Evolutionary conservation across 2,113 vertebrate species (phyloP), one percentile per base, ranked within the genome.

Genomic region (Pseudopipra pipra): DNA sequence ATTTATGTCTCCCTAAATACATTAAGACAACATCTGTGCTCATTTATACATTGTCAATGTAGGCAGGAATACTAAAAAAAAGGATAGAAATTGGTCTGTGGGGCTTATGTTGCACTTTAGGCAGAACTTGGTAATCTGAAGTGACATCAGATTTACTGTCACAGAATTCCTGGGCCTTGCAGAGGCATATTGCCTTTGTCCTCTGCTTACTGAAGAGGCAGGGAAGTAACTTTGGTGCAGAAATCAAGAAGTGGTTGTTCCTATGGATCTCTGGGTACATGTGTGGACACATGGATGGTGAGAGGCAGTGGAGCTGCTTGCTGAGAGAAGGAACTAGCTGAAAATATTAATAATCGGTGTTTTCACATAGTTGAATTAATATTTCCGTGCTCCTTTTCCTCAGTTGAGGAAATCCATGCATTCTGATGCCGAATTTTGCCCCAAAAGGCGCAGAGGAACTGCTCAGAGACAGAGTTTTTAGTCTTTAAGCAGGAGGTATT

Each of bases 241-340:
- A 63, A 41, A 59, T 44, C 27, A 44, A 11, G 16, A n/a, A 2
- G 6, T 19, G 22, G 55, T n/a, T 9, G 0, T 25, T 20, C 12
- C 2, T 6, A 0, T 0, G 0, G 8, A 19, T 49, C 39, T 47
- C 24, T 72, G n/a, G 3, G 1, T 6, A 5, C 8, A 1, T 3
- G 9, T 30, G 8, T 18, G 31, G 49, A 22, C 1, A 1, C 5
- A 1, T 0, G 20, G 20, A 6, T 30, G 31, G 9, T 5, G 17
- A 19, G 39, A 52, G 71, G 55, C 27, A 21, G 4, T 2, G 25
- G 14, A 46, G 44, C 23, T 87, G 30, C 19, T 62, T 39, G 21
- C 18, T 10, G 62, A 44, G 54, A 39, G 43, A 43, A 22, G 39
- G 39, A 33, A 37, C 5, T 12, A 7, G 44, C 20, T 43, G 8